A percentile compares a stretch with the other conserved stretches of the same genome.
These are phyloP conservation scores for Holacanthus passer DNA, from an alignment of 2,113 vertebrate species.

Conservation along the genomic window DNA sequence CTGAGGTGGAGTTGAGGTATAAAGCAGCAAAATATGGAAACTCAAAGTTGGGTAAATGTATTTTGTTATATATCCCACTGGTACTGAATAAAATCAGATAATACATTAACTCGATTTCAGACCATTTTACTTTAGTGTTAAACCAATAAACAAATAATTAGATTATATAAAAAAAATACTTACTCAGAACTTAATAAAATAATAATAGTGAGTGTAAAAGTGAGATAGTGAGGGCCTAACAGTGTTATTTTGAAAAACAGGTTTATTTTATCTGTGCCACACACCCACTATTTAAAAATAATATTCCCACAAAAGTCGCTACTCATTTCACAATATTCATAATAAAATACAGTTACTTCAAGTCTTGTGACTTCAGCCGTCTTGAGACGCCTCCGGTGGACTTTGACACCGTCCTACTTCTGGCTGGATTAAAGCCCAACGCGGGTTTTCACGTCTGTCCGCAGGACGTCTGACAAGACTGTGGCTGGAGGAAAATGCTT, in stretches of 20 bases:
- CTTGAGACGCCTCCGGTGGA: conserved; percentile 87
- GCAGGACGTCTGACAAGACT: conserved; percentile 52
- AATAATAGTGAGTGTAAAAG: background rate
- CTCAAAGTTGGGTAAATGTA: too few relatives aligned
- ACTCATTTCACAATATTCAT: conserved; percentile 91
- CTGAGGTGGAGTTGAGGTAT: background rate
- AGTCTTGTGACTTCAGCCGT: conserved; percentile 90
- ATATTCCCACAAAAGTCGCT: conserved; percentile 92
- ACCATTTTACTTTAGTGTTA: background rate
- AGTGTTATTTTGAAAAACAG: conserved; percentile 86
- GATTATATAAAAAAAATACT: too few relatives aligned
- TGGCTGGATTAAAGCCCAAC: conserved; percentile 53
- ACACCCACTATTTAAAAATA: conserved; percentile 94
- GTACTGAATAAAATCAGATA: background rate
- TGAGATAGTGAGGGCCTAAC: conserved; percentile 58
- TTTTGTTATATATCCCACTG: too few relatives aligned
- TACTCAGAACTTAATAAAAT: background rate
- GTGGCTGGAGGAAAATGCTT: conserved; percentile 86
- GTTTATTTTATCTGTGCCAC: conserved; percentile 95
- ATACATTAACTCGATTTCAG: background rate
- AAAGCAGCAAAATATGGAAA: background rate
- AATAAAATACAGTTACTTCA: conserved; percentile 90
- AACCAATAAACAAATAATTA: too few relatives aligned
- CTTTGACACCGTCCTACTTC: conserved; percentile 61
- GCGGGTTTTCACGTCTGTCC: conserved; percentile 28